phyloP scores from a whole-genome alignment of 2,888 invertebrate species.

The Heliconius aoede region DNA sequence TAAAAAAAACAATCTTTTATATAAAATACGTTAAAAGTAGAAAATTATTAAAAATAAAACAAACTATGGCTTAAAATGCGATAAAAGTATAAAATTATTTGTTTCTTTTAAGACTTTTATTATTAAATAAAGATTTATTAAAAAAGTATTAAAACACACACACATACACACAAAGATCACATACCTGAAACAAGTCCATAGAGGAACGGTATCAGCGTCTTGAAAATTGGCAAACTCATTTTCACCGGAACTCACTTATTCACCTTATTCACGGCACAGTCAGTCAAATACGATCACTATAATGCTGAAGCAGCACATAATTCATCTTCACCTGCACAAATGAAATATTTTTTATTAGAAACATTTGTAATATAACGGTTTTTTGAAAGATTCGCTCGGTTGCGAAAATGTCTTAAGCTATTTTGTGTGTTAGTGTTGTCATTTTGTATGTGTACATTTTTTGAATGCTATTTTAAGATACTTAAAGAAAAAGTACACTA shows the following conservation, averaged over 20 bases:
- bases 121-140: too few relatives aligned
- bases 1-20: too few relatives aligned
- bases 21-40: too few relatives aligned
- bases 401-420: neutral
- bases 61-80: too few relatives aligned
- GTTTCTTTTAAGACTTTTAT: too few relatives aligned
- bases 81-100: too few relatives aligned
- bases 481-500: too few relatives aligned
- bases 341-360: constrained; percentile 37
- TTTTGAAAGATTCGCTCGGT: constrained; percentile 19
- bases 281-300: constrained; percentile 72
- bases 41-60: too few relatives aligned
- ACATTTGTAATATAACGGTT: constrained; percentile 36
- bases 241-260: constrained; percentile 46
- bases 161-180: too few relatives aligned
- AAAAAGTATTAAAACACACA: too few relatives aligned
- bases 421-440: neutral
- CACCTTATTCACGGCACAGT: constrained; percentile 56
- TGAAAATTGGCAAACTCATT: constrained; percentile 61
- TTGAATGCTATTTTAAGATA: neutral
- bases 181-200: constrained; percentile 65
- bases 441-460: neutral
- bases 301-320: constrained; percentile 72
- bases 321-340: constrained; percentile 41
- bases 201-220: constrained; percentile 53